Percentiles rank a stretch among this genome's conserved stretches.
Conservation (phyloP, 1,140 invertebrate genomes). For the Dreissena polymorpha region DNA sequence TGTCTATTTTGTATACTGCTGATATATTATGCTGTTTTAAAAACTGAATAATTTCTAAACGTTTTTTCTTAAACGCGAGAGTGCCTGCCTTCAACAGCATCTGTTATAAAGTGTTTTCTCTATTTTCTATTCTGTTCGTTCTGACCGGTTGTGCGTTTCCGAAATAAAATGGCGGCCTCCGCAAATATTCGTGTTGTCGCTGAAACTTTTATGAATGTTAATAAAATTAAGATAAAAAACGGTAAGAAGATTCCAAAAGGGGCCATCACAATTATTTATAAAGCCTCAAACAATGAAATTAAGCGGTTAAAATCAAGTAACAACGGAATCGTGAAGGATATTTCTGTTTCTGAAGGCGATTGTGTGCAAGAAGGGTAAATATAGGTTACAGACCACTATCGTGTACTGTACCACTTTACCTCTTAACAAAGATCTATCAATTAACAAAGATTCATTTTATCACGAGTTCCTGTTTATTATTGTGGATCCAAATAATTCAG, state of each 20-base stretch:
- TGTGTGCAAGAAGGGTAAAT: slow-evolving; percentile 86
- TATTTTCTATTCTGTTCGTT: too few species aligned
- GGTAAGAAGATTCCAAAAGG: slow-evolving; percentile 89
- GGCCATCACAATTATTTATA: slow-evolving; percentile 89
- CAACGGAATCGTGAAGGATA: slow-evolving; percentile 86
- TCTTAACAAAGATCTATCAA: too few species aligned
- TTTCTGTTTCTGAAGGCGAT: slow-evolving; percentile 88
- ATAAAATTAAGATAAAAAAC: slow-evolving; percentile 92
- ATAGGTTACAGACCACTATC: neutral
- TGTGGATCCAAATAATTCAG: neutral
- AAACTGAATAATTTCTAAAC: too few species aligned
- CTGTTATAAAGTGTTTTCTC: too few species aligned
- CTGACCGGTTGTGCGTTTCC: too few species aligned
- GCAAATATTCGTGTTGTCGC: slow-evolving; percentile 58
- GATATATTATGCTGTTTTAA: too few species aligned
- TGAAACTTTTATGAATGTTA: slow-evolving; percentile 78
- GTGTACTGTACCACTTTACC: neutral
- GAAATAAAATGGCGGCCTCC: slow-evolving; percentile 68
- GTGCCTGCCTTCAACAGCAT: too few species aligned
- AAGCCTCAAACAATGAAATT: slow-evolving; percentile 76
- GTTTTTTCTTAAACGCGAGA: too few species aligned
- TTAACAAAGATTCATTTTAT: neutral
- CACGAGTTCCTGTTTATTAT: neutral
- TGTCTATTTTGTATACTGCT: too few species aligned
- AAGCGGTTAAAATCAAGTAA: slow-evolving; percentile 84